Percentiles rank a stretch among this genome's conserved stretches.
These are phyloP conservation scores for Danionella dracula DNA, from an alignment of 2,797 vertebrate species.

Conservation along the genomic window DNA sequence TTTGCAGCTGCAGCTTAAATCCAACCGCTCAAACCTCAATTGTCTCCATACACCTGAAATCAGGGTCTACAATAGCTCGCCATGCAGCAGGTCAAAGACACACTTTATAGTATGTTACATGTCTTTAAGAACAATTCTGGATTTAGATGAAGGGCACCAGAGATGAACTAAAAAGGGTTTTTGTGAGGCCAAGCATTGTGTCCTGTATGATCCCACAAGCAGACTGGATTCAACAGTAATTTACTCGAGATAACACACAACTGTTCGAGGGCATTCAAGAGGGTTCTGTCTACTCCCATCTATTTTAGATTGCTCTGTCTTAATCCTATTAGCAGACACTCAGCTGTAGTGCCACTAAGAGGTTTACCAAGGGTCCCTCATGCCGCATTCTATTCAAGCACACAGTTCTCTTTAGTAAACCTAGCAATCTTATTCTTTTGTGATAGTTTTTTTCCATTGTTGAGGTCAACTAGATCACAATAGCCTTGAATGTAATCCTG, in stretches of 20 bases:
- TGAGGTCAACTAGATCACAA: slow-evolving; percentile 30
- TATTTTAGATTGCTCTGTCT: slow-evolving; percentile 50
- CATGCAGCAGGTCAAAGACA: slow-evolving; percentile 61
- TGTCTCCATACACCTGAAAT: slow-evolving; percentile 66
- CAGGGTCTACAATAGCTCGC: slow-evolving; percentile 58
- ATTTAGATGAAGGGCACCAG: slow-evolving; percentile 12
- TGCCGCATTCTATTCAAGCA: slow-evolving; percentile 30
- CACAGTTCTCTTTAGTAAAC: slow-evolving; percentile 26
- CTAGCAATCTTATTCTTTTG: slow-evolving; percentile 24
- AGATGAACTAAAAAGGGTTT: slow-evolving; percentile 4
- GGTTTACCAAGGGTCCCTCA: slow-evolving; percentile 57
- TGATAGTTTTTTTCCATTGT: background rate
- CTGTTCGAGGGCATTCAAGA: slow-evolving; percentile 50
- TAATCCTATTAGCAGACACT: slow-evolving; percentile 72
- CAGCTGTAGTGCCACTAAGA: slow-evolving; percentile 64
- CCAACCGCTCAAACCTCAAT: slow-evolving; percentile 82
- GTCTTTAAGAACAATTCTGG: slow-evolving; percentile 31
- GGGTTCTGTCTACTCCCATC: slow-evolving; percentile 34
- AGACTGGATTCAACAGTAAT: background rate
- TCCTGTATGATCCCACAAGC: background rate
- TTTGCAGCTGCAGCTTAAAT: slow-evolving; percentile 85
- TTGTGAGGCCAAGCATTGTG: too few species aligned
- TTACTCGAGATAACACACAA: background rate
- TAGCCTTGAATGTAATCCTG: slow-evolving; percentile 9
- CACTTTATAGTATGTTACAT: slow-evolving; percentile 41